Percentiles rank a stretch among this genome's conserved stretches.
phyloP scores from a whole-genome alignment of 2,888 invertebrate genomes.

The Chironomus tentans region DNA sequence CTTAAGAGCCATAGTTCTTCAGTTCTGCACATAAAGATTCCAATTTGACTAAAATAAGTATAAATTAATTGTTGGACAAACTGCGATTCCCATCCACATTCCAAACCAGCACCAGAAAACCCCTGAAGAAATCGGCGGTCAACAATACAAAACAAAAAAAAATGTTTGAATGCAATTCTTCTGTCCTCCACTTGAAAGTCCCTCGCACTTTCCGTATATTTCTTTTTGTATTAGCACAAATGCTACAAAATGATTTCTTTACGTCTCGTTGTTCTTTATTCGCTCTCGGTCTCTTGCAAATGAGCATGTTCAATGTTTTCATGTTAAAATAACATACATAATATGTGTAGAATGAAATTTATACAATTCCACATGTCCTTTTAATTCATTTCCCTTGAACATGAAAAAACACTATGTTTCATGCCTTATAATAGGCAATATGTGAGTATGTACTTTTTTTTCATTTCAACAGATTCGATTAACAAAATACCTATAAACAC shows the following conservation, averaged over 20 bases:
- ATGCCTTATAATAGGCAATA: not conserved
- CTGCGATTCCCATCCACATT: no score
- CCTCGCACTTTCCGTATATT: no score
- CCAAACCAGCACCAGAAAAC: no score
- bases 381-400: not conserved
- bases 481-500: no score
- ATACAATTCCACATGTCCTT: not conserved
- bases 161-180: no score
- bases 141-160: no score
- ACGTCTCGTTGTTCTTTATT: not conserved
- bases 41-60: no score
- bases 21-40: no score
- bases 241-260: not conserved
- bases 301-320: not conserved
- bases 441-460: not conserved
- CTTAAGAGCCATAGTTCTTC: no score
- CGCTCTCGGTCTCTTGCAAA: not conserved
- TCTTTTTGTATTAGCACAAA: not conserved
- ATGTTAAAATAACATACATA: not conserved
- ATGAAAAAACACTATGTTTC: slow-evolving; percentile 8
- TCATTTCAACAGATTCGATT: not conserved
- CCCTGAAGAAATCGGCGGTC: no score
- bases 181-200: no score
- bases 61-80: no score
- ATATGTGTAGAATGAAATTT: not conserved